A percentile compares a stretch with the other conserved stretches of the same genome.
phyloP scores from a whole-genome alignment of 1,140 invertebrate species.

The Ooceraea biroi region DNA sequence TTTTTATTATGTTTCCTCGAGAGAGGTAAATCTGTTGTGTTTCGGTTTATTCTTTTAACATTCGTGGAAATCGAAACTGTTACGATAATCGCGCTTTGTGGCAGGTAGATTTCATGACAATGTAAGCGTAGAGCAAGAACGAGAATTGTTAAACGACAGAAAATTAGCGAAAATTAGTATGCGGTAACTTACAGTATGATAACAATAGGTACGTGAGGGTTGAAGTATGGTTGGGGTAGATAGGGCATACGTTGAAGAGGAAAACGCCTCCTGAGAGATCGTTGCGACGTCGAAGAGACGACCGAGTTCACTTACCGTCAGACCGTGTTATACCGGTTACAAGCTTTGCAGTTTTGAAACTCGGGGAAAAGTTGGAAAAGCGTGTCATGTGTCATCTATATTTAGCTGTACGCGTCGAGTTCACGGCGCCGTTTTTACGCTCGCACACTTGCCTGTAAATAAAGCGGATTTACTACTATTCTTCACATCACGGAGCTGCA shows the following conservation, averaged over 20 bases:
- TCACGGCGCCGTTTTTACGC: conserved; percentile 40
- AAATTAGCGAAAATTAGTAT: background rate
- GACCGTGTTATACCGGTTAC: conserved; percentile 53
- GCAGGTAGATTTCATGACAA: background rate
- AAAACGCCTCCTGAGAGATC: conserved; percentile 42
- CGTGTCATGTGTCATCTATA: conserved; percentile 37
- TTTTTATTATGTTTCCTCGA: background rate
- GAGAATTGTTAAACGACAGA: background rate
- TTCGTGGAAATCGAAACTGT: background rate
- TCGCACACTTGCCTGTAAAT: conserved; percentile 30
- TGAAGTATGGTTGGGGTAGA: conserved; percentile 13
- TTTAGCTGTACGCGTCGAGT: conserved; percentile 30
- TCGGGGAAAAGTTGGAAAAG: conserved; percentile 54
- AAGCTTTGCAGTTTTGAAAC: conserved; percentile 43
- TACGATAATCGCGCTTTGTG: background rate
- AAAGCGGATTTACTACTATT: conserved; percentile 30
- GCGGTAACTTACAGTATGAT: too few species aligned
- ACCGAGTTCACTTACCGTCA: conserved; percentile 51
- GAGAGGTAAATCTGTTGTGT: background rate
- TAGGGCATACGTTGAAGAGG: background rate
- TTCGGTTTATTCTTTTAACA: background rate
- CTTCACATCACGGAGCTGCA: background rate
- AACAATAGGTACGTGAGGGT: background rate
- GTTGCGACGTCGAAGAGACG: conserved; percentile 34
- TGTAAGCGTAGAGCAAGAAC: background rate